phyloP scores from a whole-genome alignment of 2,888 invertebrate species.

The Tachina grossa region DNA sequence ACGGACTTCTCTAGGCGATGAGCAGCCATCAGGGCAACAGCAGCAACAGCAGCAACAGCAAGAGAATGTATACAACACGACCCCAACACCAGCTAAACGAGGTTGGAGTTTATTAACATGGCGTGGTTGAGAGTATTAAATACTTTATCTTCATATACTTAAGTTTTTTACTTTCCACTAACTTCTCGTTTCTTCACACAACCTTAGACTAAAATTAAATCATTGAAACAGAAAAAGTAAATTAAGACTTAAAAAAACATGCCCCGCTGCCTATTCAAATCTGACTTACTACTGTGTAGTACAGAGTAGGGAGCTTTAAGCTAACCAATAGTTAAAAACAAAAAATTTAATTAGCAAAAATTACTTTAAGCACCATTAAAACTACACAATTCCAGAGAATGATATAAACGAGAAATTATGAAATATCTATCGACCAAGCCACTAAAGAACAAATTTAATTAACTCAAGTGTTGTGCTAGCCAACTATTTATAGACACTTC shows the following conservation, averaged over 20 bases:
- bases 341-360: conserved; percentile 16
- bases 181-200: background rate
- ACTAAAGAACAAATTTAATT: background rate
- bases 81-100: conserved; percentile 71
- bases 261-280: background rate
- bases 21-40: conserved; percentile 35
- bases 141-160: background rate
- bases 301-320: conserved; percentile 69
- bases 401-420: too few species aligned
- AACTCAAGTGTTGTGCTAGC: background rate
- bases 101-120: conserved; percentile 81
- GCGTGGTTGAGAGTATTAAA: conserved; percentile 76
- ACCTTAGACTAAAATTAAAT: conserved; percentile 2
- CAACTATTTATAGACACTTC: background rate
- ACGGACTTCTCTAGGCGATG: conserved; percentile 77
- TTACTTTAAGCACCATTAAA: background rate
- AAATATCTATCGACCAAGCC: background rate
- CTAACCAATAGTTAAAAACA: background rate
- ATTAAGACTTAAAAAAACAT: conserved; percentile 25
- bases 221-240: background rate
- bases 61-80: conserved; percentile 79
- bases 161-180: background rate
- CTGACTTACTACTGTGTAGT: conserved; percentile 81
- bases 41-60: conserved; percentile 62
- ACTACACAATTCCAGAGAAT: background rate